phyloP scores from a whole-genome alignment of 2,113 vertebrate species.

The Serilophus lunatus region DNA sequence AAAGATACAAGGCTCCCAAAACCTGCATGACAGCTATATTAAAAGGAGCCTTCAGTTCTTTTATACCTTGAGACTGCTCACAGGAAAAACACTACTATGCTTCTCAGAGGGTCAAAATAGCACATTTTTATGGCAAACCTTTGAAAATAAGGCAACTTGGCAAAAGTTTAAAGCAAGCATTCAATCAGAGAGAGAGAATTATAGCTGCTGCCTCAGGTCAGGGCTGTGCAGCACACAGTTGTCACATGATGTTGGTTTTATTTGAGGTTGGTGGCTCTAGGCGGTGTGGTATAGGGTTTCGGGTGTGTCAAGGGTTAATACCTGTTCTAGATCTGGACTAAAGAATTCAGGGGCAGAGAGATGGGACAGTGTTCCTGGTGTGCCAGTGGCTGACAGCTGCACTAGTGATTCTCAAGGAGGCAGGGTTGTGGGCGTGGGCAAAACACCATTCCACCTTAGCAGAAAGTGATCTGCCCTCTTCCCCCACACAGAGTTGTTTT shows the following conservation, averaged over 20 bases:
- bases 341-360: neutral
- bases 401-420: neutral
- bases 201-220: no score
- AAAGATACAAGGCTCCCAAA: neutral
- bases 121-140: neutral
- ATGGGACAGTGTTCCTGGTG: neutral
- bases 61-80: neutral
- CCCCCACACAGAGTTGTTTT: neutral
- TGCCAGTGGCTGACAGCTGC: neutral
- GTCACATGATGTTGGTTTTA: no score
- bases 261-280: neutral
- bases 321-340: neutral
- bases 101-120: neutral
- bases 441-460: neutral
- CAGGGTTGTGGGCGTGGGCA: neutral
- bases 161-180: neutral
- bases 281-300: neutral
- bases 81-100: neutral
- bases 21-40: neutral
- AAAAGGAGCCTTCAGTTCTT: neutral
- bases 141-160: neutral
- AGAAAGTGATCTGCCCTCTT: neutral
- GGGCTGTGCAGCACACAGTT: no score
- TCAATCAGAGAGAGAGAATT: neutral
- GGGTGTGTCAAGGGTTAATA: neutral